Evolutionary conservation across 2,113 vertebrate genomes (phyloP).

Genomic region (Percina caprodes): DNA sequence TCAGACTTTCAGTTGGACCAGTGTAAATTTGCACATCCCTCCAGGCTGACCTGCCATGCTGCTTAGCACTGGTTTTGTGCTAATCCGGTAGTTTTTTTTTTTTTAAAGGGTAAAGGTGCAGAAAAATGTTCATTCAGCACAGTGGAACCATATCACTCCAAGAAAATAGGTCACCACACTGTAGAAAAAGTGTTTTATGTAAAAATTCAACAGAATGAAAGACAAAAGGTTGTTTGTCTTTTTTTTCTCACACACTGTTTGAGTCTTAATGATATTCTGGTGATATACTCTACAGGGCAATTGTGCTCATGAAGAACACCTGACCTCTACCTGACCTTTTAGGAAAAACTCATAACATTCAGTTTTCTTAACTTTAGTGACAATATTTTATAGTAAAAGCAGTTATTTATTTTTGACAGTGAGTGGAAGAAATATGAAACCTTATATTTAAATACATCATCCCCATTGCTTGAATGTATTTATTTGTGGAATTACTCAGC

Average conservation of each 20-base stretch:
- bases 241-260: not conserved
- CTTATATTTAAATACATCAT: not conserved
- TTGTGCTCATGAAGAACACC: not conserved
- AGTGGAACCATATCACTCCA: too few species aligned
- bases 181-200: not conserved
- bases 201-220: not conserved
- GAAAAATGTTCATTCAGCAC: not conserved
- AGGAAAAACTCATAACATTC: too few species aligned
- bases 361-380: too few species aligned
- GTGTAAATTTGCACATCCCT: not conserved
- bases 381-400: not conserved
- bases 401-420: not conserved
- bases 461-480: not conserved
- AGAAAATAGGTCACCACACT: not conserved
- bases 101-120: not conserved
- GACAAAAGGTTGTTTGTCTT: not conserved
- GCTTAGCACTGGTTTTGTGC: not conserved
- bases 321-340: not conserved
- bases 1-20: not conserved
- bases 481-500: not conserved
- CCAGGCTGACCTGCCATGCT: not conserved
- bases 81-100: not conserved
- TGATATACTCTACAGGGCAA: not conserved
- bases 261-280: conserved; percentile 29
- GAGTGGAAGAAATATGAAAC: not conserved